Percentiles rank a stretch among this genome's conserved stretches.
phyloP scores from a whole-genome alignment of 2,888 invertebrate genomes.

The Antitype chi region DNA sequence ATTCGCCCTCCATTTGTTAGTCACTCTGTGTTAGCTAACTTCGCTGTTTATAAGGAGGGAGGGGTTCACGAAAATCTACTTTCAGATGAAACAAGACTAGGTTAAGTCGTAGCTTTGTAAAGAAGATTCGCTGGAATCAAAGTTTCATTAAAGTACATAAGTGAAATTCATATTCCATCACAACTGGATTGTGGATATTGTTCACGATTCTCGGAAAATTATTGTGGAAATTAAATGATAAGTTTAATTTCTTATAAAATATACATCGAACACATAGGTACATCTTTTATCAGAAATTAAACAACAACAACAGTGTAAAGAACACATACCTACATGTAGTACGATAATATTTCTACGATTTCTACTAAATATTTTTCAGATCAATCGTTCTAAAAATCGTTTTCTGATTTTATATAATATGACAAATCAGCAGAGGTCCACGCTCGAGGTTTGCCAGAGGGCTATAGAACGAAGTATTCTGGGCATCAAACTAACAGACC shows the following conservation, averaged over 20 bases:
- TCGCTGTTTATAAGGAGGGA: constrained; percentile 45
- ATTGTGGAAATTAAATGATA: not conserved
- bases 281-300: too few relatives aligned
- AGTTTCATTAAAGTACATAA: constrained; percentile 27
- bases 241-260: not conserved
- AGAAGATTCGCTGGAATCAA: constrained; percentile 23
- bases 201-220: not conserved
- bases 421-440: too few relatives aligned
- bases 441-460: too few relatives aligned
- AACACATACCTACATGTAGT: too few relatives aligned
- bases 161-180: constrained; percentile 28
- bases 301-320: too few relatives aligned
- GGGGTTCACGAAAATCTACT: constrained; percentile 56
- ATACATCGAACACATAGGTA: too few relatives aligned
- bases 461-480: too few relatives aligned
- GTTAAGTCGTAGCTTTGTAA: constrained; percentile 45
- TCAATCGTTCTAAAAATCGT: too few relatives aligned
- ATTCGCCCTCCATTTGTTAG: constrained; percentile 1
- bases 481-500: too few relatives aligned
- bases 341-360: too few relatives aligned
- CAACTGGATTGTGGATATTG: not conserved
- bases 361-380: too few relatives aligned
- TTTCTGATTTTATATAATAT: too few relatives aligned
- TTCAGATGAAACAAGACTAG: constrained; percentile 42
- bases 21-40: constrained; percentile 21